Evolutionary conservation across 2,888 invertebrate genomes (phyloP).

Genomic region (Syritta pipiens): DNA sequence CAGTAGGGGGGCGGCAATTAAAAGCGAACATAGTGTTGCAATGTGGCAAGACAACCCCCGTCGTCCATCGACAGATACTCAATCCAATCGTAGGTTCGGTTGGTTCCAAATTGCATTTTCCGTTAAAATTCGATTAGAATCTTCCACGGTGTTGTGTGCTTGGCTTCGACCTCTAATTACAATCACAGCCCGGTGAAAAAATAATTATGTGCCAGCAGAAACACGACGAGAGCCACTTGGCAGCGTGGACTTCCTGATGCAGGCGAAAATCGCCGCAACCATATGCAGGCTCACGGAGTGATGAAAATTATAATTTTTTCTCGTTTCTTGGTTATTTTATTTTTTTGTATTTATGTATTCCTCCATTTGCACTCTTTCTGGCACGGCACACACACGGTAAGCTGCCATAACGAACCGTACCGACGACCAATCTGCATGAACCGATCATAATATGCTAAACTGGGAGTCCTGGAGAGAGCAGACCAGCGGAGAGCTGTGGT

Average conservation of each 20-base stretch:
- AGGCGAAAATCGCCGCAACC: slow-evolving; percentile 28
- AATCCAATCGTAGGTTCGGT: not conserved
- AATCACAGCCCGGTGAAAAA: slow-evolving; percentile 13
- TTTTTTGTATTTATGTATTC: slow-evolving; percentile 1
- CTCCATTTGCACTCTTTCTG: slow-evolving; percentile 51
- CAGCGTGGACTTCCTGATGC: slow-evolving; percentile 8
- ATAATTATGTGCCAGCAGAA: slow-evolving; percentile 58
- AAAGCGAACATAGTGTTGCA: too few species aligned
- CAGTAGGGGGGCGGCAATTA: too few species aligned
- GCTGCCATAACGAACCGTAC: slow-evolving; percentile 49
- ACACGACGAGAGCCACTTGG: slow-evolving; percentile 8
- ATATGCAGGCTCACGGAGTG: slow-evolving; percentile 41
- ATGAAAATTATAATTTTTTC: slow-evolving; percentile 50
- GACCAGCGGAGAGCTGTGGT: not conserved
- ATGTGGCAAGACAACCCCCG: too few species aligned
- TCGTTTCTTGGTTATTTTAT: too few species aligned
- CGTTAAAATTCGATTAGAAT: slow-evolving; percentile 39
- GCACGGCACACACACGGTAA: not conserved
- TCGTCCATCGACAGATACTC: not conserved
- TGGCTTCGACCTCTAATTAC: slow-evolving; percentile 33
- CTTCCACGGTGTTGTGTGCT: slow-evolving; percentile 7
- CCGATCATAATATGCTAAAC: slow-evolving; percentile 64
- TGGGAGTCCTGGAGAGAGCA: slow-evolving; percentile 32
- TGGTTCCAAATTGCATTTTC: slow-evolving; percentile 12
- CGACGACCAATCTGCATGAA: slow-evolving; percentile 60